Percentiles rank a stretch among this genome's conserved stretches.
Evolutionary conservation across 2,113 vertebrate genomes (phyloP).

Genomic region (Catharus bicknelli): DNA sequence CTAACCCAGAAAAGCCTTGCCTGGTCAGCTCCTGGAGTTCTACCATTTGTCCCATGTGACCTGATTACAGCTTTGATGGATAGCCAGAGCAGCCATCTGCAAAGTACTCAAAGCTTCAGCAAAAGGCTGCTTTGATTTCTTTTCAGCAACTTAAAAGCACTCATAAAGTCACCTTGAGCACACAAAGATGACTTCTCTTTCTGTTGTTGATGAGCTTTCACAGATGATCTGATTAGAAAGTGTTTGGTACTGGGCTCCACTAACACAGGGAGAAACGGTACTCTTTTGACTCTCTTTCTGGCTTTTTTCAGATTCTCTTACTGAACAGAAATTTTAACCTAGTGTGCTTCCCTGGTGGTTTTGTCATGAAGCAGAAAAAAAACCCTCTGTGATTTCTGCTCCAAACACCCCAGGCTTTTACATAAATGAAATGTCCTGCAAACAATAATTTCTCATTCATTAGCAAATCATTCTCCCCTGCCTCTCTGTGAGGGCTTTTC

Average conservation of each 20-base stretch:
- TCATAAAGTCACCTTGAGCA: conserved; percentile 8
- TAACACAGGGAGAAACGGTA: neutral
- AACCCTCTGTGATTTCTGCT: neutral
- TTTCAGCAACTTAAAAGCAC: neutral
- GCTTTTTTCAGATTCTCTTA: neutral
- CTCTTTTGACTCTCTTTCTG: neutral
- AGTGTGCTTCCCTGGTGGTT: neutral
- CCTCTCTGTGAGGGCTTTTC: fast-evolving
- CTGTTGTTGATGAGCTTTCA: neutral
- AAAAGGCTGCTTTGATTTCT: conserved; percentile 24
- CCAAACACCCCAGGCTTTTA: neutral
- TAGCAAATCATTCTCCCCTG: neutral
- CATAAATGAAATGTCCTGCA: neutral
- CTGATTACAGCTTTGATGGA: neutral
- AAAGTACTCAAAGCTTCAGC: neutral
- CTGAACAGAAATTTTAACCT: neutral
- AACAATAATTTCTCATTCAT: neutral
- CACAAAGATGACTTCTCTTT: neutral
- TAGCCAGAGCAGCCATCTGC: conserved; percentile 36
- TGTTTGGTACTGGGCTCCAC: neutral
- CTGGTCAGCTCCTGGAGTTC: neutral
- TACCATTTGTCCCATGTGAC: neutral
- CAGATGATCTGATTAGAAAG: neutral
- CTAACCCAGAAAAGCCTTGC: neutral
- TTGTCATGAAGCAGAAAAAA: neutral